These are phyloP conservation scores for Fabriciana adippe DNA, from an alignment of 2,888 invertebrate genomes.

Conservation along the genomic window DNA sequence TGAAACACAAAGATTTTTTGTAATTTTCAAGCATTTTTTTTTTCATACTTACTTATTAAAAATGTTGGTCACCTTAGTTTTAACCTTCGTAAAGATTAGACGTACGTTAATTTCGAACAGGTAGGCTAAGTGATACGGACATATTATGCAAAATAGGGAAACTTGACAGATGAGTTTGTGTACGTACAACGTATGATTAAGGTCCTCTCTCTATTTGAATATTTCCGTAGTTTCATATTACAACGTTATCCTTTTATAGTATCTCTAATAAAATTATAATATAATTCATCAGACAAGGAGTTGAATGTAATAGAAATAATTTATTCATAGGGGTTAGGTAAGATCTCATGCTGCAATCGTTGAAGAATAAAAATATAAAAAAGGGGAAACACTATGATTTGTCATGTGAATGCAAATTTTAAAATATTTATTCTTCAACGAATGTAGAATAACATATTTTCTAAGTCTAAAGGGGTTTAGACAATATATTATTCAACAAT, in stretches of 20 bases:
- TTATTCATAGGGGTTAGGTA: too few relatives aligned
- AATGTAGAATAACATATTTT: too few relatives aligned
- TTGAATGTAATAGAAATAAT: too few relatives aligned
- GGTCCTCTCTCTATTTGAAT: conserved; percentile 12
- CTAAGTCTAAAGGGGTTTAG: too few relatives aligned
- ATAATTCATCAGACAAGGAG: neutral
- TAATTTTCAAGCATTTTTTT: too few relatives aligned
- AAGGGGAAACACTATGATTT: too few relatives aligned
- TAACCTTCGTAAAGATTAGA: conserved; percentile 18
- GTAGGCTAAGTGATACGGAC: conserved; percentile 29
- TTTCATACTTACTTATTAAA: neutral
- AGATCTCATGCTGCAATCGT: too few relatives aligned
- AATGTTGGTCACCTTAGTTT: conserved; percentile 5
- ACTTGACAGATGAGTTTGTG: conserved; percentile 25
- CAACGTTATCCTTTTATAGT: neutral
- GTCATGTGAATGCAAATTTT: too few relatives aligned
- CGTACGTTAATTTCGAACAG: conserved; percentile 28
- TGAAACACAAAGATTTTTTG: too few relatives aligned
- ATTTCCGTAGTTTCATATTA: neutral
- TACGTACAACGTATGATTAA: conserved; percentile 8
- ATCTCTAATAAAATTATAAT: neutral
- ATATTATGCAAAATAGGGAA: conserved; percentile 26
- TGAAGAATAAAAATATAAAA: too few relatives aligned
- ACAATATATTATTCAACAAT: too few relatives aligned
- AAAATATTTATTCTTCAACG: too few relatives aligned